Conservation (phyloP, 2,113 vertebrate species). For the Trichomycterus rosablanca region DNA sequence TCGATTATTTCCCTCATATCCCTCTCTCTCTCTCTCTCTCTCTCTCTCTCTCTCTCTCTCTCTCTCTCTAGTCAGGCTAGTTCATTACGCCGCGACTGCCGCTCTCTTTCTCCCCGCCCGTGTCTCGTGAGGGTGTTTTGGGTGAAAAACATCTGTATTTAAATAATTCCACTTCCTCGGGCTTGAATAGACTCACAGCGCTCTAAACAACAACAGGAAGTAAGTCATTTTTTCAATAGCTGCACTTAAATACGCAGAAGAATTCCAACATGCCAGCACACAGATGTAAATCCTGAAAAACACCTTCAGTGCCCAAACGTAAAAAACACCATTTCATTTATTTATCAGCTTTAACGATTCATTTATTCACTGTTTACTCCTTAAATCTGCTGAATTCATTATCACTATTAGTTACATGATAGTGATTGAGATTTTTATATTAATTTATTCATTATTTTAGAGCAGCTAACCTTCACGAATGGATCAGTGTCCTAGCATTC, state of each 20-base stretch:
- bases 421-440: too few species aligned
- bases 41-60: too few species aligned
- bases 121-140: constrained; percentile 52
- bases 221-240: constrained; percentile 69
- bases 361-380: neutral
- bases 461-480: too few species aligned
- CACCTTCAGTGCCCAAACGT: constrained; percentile 36
- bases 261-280: constrained; percentile 53
- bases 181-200: constrained; percentile 71
- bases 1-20: too few species aligned
- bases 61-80: too few species aligned
- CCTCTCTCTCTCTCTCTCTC: too few species aligned
- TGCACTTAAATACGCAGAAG: constrained; percentile 63
- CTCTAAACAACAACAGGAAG: constrained; percentile 77
- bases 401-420: neutral
- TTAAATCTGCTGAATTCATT: neutral
- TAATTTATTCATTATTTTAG: too few species aligned
- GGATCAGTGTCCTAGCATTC: too few species aligned
- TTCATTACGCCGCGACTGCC: constrained; percentile 1
- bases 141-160: constrained; percentile 78
- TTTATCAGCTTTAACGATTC: neutral
- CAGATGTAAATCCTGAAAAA: constrained; percentile 49
- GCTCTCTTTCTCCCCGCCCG: neutral
- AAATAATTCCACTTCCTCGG: constrained; percentile 73
- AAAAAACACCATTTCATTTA: constrained; percentile 15